These are phyloP conservation scores for Pyrgilauda ruficollis DNA, from an alignment of 2,113 vertebrate species.

Conservation along the genomic window DNA sequence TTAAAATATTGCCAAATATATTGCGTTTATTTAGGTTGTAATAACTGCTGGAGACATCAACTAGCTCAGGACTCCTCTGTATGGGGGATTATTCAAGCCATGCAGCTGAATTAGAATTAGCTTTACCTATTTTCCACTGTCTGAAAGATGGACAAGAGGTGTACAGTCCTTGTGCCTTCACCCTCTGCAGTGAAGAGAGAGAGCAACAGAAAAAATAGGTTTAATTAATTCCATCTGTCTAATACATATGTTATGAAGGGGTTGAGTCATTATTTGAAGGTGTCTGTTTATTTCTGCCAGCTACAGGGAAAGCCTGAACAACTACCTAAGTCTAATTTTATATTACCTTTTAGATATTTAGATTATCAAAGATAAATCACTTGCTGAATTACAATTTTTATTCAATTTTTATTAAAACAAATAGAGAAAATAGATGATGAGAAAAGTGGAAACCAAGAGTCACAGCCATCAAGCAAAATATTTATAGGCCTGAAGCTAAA, in stretches of 20 bases:
- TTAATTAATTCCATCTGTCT: background rate
- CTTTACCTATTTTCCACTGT: background rate
- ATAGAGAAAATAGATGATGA: background rate
- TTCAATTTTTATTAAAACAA: background rate
- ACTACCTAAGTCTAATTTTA: background rate
- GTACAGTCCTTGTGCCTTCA: background rate
- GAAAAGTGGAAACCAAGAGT: background rate
- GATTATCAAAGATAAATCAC: background rate
- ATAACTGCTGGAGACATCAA: background rate
- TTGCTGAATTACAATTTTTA: background rate
- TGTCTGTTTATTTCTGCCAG: background rate
- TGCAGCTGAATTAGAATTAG: background rate
- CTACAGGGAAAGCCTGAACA: background rate
- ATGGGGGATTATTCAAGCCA: background rate
- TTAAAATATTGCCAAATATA: conserved; percentile 25
- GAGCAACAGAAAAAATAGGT: background rate
- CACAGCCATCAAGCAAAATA: background rate
- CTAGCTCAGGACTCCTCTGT: background rate
- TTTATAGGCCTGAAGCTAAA: background rate
- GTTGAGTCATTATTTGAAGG: background rate
- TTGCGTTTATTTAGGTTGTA: background rate
- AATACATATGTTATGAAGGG: background rate
- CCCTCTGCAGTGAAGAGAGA: background rate
- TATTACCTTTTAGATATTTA: background rate
- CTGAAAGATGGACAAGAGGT: background rate